Evolutionary conservation across 2,797 vertebrate genomes (phyloP).

Genomic region (Betta splendens): DNA sequence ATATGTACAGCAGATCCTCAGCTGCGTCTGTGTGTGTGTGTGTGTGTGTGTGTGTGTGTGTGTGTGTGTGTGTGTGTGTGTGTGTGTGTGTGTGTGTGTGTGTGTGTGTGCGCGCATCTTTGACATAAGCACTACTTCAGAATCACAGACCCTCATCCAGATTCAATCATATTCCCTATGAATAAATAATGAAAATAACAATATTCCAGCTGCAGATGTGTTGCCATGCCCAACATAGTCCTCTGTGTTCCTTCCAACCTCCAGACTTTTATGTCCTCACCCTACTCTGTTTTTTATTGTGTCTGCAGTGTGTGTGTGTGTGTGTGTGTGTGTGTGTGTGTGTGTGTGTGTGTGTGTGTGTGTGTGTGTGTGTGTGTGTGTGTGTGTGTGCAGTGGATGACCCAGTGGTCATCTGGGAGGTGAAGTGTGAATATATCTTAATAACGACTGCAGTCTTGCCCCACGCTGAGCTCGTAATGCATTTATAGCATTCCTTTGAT

Average conservation of each 20-base stretch:
- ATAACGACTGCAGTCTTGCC: conserved; percentile 53
- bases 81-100: conserved; percentile 7
- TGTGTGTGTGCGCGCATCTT: conserved; percentile 26
- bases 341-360: conserved; percentile 28
- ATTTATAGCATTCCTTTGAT: conserved; percentile 43
- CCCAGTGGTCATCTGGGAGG: conserved; percentile 63
- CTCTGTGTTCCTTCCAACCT: conserved; percentile 23
- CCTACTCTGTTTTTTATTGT: conserved; percentile 46
- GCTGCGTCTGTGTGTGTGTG: conserved; percentile 30
- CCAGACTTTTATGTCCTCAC: conserved; percentile 43
- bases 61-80: conserved; percentile 26
- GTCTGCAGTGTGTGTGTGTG: conserved; percentile 29
- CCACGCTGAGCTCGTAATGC: conserved; percentile 30
- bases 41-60: conserved; percentile 4
- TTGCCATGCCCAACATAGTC: conserved; percentile 34
- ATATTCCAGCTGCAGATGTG: conserved; percentile 53
- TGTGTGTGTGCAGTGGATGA: no score
- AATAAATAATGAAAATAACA: conserved; percentile 76
- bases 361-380: conserved; percentile 35
- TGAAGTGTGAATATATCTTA: conserved; percentile 68
- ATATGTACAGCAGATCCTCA: conserved; percentile 14
- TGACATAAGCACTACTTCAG: conserved; percentile 33
- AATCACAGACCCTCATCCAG: conserved; percentile 48
- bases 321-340: no score
- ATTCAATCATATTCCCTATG: conserved; percentile 70